Conservation (phyloP, 2,797 vertebrate genomes). For the Tiaroga cobitis region DNA sequence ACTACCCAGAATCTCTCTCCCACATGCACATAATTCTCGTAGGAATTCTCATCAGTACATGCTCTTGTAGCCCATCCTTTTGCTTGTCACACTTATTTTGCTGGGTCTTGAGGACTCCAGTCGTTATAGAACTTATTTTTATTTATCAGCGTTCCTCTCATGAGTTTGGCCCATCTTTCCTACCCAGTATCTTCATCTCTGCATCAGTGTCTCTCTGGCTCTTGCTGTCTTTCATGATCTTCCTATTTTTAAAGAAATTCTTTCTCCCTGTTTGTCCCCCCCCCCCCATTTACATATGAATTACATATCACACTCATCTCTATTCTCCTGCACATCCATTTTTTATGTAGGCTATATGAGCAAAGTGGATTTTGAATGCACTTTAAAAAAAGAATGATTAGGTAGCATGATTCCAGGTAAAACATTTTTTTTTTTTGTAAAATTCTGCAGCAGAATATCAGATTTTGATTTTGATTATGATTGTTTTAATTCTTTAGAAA, state of each 20-base stretch:
- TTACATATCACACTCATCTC: neutral
- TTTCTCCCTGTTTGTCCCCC: neutral
- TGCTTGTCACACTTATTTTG: slow-evolving; percentile 15
- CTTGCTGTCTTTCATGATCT: neutral
- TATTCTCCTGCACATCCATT: neutral
- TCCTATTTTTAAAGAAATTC: neutral
- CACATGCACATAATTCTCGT: slow-evolving; percentile 15
- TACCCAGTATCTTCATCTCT: neutral
- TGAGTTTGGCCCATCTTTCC: neutral
- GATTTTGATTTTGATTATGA: neutral
- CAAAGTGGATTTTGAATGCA: neutral
- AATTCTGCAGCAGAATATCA: neutral
- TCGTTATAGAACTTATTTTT: neutral
- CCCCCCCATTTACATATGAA: neutral
- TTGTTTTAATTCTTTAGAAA: neutral
- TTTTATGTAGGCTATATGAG: neutral
- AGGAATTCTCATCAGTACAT: slow-evolving; percentile 5
- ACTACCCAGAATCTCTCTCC: slow-evolving; percentile 17
- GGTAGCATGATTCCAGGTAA: neutral
- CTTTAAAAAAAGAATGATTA: neutral
- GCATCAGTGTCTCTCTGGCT: neutral
- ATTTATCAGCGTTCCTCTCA: neutral
- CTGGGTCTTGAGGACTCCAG: neutral
- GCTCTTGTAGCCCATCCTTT: slow-evolving; percentile 2
- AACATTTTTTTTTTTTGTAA: no score